Conservation (phyloP, 1,140 invertebrate species). For the Bombus confusus region DNA sequence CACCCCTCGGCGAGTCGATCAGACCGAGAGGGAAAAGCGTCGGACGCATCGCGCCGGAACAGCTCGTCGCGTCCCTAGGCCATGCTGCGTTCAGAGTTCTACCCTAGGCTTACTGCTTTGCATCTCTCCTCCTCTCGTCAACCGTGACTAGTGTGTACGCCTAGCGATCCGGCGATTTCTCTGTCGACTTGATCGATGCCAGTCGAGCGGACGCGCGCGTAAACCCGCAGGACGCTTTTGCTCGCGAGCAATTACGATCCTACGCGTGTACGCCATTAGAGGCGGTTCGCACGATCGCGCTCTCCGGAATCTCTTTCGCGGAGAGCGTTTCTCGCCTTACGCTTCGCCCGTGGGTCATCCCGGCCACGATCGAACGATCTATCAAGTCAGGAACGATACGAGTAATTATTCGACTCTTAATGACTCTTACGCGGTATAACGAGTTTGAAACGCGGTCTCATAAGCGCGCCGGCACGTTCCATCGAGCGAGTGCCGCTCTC, state of each 20-base stretch:
- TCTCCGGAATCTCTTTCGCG: neutral
- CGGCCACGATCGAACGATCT: conserved; percentile 71
- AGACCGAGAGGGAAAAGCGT: neutral
- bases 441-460: conserved; percentile 58
- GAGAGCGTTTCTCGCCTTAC: conserved; percentile 35
- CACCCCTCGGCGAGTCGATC: neutral
- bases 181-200: conserved; percentile 1
- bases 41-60: neutral
- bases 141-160: neutral
- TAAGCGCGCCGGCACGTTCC: conserved; percentile 37
- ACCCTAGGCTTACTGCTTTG: neutral
- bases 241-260: conserved; percentile 33
- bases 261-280: conserved; percentile 44
- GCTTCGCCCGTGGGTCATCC: conserved; percentile 61
- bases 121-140: neutral
- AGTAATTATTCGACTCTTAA: conserved; percentile 73
- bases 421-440: conserved; percentile 68
- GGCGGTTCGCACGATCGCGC: conserved; percentile 48
- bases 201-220: neutral
- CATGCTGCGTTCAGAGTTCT: neutral
- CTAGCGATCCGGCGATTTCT: neutral
- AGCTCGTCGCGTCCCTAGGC: conserved; percentile 1
- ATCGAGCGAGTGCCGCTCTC: neutral
- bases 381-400: conserved; percentile 70
- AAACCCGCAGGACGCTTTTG: neutral